These are phyloP conservation scores for Tanaodytes sp. DNA, from an alignment of 2,888 invertebrate species.

Conservation along the genomic window DNA sequence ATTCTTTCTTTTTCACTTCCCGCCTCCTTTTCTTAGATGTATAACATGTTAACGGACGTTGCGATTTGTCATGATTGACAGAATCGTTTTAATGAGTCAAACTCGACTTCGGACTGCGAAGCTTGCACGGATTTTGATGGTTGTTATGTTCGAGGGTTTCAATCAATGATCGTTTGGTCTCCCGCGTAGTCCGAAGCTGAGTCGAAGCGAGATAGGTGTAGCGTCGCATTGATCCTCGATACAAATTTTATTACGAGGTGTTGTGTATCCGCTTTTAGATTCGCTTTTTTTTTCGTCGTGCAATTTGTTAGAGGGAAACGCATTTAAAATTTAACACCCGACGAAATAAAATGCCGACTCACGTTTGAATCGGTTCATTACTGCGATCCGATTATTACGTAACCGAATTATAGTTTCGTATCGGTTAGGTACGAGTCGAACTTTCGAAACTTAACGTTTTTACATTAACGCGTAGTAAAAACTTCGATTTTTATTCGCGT, in stretches of 20 bases:
- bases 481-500: too few species aligned
- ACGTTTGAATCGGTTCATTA: too few species aligned
- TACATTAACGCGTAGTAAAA: too few species aligned
- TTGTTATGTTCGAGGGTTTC: slow-evolving; percentile 45
- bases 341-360: too few species aligned
- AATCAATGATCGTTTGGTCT: slow-evolving; percentile 48
- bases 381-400: too few species aligned
- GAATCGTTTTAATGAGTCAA: slow-evolving; percentile 48
- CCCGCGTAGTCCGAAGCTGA: slow-evolving; percentile 35
- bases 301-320: slow-evolving; percentile 34
- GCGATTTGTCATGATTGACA: slow-evolving; percentile 47
- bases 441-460: too few species aligned
- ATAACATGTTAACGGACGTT: slow-evolving; percentile 28
- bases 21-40: slow-evolving; percentile 6
- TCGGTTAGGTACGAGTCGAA: too few species aligned
- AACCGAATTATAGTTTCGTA: too few species aligned
- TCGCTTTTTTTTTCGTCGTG: slow-evolving; percentile 26
- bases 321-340: too few species aligned
- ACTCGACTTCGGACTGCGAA: slow-evolving; percentile 48
- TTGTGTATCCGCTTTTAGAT: slow-evolving; percentile 43
- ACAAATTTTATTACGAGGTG: slow-evolving; percentile 37
- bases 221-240: slow-evolving; percentile 30
- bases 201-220: slow-evolving; percentile 38
- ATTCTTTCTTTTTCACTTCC: slow-evolving; percentile 1
- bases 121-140: slow-evolving; percentile 49